Percentiles rank a stretch among this genome's conserved stretches.
Conservation (phyloP, 2,113 vertebrate genomes). For the Himantopus leucocephalus region DNA sequence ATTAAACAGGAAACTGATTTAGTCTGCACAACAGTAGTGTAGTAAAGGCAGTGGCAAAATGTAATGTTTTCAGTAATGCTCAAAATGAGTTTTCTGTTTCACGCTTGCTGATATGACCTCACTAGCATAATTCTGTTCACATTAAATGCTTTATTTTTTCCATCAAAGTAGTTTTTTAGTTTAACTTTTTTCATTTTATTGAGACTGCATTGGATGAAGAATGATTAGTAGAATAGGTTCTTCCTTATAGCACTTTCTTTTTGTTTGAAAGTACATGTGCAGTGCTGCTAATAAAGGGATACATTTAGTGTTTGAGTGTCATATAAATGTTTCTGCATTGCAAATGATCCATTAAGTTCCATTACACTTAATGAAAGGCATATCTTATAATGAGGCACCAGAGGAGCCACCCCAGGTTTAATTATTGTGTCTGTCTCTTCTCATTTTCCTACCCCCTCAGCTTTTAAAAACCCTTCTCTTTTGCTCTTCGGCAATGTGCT, state of each 20-base stretch:
- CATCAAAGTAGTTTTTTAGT: background rate
- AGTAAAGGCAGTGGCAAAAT: background rate
- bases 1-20: background rate
- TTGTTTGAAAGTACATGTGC: background rate
- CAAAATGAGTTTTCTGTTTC: background rate
- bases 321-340: slow-evolving; percentile 5
- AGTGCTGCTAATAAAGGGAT: background rate
- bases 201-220: background rate
- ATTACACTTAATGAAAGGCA: slow-evolving; percentile 51
- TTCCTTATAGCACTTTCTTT: background rate
- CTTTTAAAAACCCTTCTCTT: background rate
- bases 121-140: background rate
- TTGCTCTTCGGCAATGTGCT: background rate
- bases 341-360: slow-evolving; percentile 50
- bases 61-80: background rate
- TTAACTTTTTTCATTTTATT: background rate
- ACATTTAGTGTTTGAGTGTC: background rate
- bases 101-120: background rate
- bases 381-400: slow-evolving; percentile 20
- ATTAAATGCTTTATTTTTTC: background rate
- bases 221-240: background rate
- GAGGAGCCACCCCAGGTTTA: slow-evolving; percentile 17
- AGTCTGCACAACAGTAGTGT: background rate
- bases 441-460: background rate
- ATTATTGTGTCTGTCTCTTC: slow-evolving; percentile 19